Evolutionary conservation across 2,113 vertebrate species (phyloP).

Genomic region (Lophotis ruficrista): DNA sequence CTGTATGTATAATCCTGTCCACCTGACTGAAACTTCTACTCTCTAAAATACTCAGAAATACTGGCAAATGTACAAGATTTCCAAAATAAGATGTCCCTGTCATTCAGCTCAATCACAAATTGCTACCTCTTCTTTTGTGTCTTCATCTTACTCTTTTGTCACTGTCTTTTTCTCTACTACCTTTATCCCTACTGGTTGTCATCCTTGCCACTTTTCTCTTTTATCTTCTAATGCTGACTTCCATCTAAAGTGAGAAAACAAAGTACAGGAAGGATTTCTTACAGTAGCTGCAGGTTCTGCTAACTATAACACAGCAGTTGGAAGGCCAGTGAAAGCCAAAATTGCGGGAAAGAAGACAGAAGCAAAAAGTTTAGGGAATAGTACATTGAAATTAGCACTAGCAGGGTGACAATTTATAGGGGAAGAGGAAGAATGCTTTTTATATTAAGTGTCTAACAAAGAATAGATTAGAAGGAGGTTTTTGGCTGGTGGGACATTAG

Average conservation of each 20-base stretch:
- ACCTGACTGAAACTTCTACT: neutral
- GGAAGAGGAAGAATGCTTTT: neutral
- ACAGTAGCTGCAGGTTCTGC: neutral
- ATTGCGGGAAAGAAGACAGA: neutral
- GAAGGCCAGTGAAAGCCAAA: neutral
- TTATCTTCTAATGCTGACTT: neutral
- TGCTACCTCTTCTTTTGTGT: neutral
- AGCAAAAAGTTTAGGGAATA: neutral
- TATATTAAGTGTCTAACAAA: neutral
- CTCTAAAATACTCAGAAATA: neutral
- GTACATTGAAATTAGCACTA: neutral
- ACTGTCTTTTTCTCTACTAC: neutral
- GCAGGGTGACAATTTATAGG: neutral
- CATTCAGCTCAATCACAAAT: neutral
- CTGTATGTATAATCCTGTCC: neutral
- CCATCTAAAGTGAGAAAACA: neutral
- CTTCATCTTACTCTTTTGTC: neutral
- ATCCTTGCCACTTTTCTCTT: neutral
- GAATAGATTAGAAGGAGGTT: accelerated
- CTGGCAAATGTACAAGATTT: neutral
- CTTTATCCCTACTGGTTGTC: neutral
- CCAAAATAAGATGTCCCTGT: neutral
- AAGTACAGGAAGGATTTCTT: neutral
- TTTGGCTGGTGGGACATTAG: neutral
- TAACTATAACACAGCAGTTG: neutral